Evolutionary conservation across 2,797 vertebrate species (phyloP).

Genomic region (Acipenser transmontanus): DNA sequence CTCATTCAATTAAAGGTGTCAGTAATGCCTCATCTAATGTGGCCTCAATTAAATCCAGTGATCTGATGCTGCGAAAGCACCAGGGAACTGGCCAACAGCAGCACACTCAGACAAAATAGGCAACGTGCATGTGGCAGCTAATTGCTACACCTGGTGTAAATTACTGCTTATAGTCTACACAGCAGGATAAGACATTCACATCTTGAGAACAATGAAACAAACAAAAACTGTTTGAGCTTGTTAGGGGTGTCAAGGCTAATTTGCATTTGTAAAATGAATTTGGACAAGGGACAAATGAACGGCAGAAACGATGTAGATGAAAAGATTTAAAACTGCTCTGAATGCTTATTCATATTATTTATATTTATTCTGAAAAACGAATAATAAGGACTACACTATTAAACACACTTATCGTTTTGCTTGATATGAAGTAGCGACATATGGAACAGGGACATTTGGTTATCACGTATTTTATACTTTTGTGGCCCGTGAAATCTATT

Average conservation of each 20-base stretch:
- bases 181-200: conserved; percentile 45
- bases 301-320: background rate
- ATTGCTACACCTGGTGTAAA: conserved; percentile 79
- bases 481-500: too few relatives aligned
- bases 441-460: too few relatives aligned
- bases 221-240: conserved; percentile 11
- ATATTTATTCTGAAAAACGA: too few relatives aligned
- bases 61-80: conserved; percentile 76
- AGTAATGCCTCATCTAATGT: conserved; percentile 81
- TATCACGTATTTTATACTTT: too few relatives aligned
- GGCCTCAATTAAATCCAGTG: conserved; percentile 80
- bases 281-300: background rate
- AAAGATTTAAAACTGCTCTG: too few relatives aligned
- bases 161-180: conserved; percentile 59
- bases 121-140: conserved; percentile 66
- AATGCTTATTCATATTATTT: too few relatives aligned
- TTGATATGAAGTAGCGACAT: too few relatives aligned
- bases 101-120: conserved; percentile 66
- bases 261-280: conserved; percentile 4
- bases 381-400: too few relatives aligned
- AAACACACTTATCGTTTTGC: too few relatives aligned
- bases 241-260: conserved; percentile 12
- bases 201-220: background rate
- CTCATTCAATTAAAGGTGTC: conserved; percentile 84
- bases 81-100: conserved; percentile 71